Conservation (phyloP, 1,140 invertebrate species). For the Aleiodes sp. region DNA sequence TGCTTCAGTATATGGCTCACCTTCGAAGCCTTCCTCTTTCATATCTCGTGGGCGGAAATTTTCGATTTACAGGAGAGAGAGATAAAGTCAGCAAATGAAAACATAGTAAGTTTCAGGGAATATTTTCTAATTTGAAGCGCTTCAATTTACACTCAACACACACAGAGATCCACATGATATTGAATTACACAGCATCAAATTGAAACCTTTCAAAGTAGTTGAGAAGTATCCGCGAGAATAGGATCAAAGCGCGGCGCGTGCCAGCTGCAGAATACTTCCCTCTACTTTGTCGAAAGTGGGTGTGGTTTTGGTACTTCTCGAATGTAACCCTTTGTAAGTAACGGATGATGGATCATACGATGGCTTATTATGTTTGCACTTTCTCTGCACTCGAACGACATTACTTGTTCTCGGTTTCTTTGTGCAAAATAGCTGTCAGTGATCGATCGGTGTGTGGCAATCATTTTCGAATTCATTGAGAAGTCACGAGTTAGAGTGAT, state of each 20-base stretch:
- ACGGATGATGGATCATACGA: conserved; percentile 55
- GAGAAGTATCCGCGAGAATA: conserved; percentile 4
- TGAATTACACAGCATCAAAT: too few species aligned
- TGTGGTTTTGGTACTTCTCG: conserved; percentile 28
- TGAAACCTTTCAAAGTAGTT: too few species aligned
- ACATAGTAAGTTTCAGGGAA: too few species aligned
- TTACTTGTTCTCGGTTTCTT: background rate
- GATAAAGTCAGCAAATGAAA: too few species aligned
- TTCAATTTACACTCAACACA: too few species aligned
- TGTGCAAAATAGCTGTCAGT: background rate
- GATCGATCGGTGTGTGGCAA: too few species aligned
- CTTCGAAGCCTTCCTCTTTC: background rate
- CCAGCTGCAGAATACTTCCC: conserved; percentile 48
- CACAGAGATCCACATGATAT: too few species aligned
- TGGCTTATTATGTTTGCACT: conserved; percentile 45
- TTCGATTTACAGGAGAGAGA: background rate
- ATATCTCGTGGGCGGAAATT: conserved; percentile 23
- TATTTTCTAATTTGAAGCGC: too few species aligned
- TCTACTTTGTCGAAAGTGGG: conserved; percentile 29
- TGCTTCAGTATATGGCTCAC: conserved; percentile 18
- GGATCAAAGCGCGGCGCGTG: conserved; percentile 43
- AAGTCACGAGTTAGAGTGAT: too few species aligned
- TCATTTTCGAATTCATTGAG: too few species aligned
- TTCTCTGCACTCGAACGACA: conserved; percentile 44
- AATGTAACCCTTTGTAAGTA: conserved; percentile 49